Evolutionary conservation across 2,888 invertebrate genomes (phyloP), one percentile per base, ranked within the genome.

Genomic region (Drosophila paucipuncta): DNA sequence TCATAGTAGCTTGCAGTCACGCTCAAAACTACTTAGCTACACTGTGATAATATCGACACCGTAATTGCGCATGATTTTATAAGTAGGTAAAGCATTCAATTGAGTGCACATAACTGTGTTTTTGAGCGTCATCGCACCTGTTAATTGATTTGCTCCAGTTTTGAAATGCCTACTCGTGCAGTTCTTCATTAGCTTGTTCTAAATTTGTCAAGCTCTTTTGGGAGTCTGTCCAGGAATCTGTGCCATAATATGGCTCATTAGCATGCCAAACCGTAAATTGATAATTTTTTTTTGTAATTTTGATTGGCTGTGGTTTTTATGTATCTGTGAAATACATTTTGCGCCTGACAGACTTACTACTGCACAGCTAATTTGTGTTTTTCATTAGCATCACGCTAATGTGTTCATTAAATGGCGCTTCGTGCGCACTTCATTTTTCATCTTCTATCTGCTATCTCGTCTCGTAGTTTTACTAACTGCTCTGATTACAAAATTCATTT

Each of bases 141-240:
- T 55, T 90, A 85, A 85, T 88, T 85, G 78, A 80, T 76, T 87
- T 85, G 88, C 68, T 77, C 84, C 62, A 83, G 28, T 68, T 78
- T 60, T 28, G 35, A 49, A 50, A 60, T 31, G 16, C 47, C 47
- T 35, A 18, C 22, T 30, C 30, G 33, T 37, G 60, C 39, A 54
- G 25, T 43, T 57, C 31, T 66, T 80, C 68, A 72, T 72, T 72
- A 61, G 67, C 10, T 50, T 57, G 37, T 28, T 58, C 78, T 64
- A 60, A 35, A 73, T 61, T 70, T 68, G 61, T 35, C 54, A 25
- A 33, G 49, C 53, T 52, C 59, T 60, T 57, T 63, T 50, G 67
- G 61, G 39, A 54, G 13, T 69, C 43, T 43, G 58, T 53, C 57
- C 53, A 66, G 52, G 73, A 73, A 73, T 73, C 61, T 62, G 9